Conservation (phyloP, 1,140 invertebrate genomes). For the Leguminivora glycinivorella region DNA sequence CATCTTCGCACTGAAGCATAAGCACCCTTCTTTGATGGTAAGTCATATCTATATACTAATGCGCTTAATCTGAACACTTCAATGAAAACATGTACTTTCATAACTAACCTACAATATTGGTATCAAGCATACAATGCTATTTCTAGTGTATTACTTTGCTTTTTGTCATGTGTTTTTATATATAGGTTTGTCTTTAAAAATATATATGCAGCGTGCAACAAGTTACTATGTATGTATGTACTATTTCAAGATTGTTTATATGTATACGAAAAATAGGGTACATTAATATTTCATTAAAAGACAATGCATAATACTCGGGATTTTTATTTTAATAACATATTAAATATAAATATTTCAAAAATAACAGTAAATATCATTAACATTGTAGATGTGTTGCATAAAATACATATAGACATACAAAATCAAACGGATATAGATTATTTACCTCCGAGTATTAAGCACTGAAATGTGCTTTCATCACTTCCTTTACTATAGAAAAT, state of each 20-base stretch:
- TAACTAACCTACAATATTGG: background rate
- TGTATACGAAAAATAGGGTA: background rate
- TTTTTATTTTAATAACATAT: too few species aligned
- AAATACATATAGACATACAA: background rate
- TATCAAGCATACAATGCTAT: background rate
- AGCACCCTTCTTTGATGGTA: too few species aligned
- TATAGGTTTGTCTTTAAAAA: background rate
- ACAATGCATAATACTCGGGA: background rate
- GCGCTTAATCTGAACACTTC: background rate
- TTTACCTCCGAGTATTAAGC: background rate
- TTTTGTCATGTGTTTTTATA: background rate
- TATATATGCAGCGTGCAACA: background rate
- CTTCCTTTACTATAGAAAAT: too few species aligned
- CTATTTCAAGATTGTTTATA: background rate
- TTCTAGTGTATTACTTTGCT: background rate
- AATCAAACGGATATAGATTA: background rate
- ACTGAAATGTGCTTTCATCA: background rate
- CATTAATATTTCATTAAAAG: background rate
- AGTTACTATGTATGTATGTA: background rate
- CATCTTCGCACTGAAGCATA: background rate
- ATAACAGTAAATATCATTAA: too few species aligned
- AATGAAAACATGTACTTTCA: constrained; percentile 6
- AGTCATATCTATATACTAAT: background rate
- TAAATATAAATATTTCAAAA: too few species aligned
- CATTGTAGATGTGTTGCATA: background rate